phyloP scores from a whole-genome alignment of 2,888 invertebrate species.

The Mythimna impura region DNA sequence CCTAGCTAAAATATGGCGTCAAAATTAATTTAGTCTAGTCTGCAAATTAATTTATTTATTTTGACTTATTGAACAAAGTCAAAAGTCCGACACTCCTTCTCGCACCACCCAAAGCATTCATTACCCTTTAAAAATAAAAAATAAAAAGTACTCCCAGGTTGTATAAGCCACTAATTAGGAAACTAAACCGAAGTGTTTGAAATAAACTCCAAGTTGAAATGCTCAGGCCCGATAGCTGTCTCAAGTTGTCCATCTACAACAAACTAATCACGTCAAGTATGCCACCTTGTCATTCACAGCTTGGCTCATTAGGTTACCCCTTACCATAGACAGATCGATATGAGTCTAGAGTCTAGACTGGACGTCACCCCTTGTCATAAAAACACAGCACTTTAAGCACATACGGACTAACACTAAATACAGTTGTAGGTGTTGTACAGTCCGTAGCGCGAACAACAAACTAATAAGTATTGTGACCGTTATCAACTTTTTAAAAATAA shows the following conservation, averaged over 20 bases:
- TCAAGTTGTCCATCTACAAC: background rate
- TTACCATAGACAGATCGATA: slow-evolving; percentile 39
- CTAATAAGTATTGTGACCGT: background rate
- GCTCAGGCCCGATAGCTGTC: background rate
- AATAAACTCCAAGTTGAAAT: background rate
- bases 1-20: no score
- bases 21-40: no score
- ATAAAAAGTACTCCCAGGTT: no score
- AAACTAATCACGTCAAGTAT: background rate
- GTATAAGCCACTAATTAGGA: no score
- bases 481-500: background rate
- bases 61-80: no score
- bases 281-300: background rate
- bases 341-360: slow-evolving; percentile 42
- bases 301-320: slow-evolving; percentile 9
- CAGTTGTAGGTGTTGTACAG: background rate
- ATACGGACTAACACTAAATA: background rate
- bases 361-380: slow-evolving; percentile 28
- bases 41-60: background rate
- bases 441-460: background rate
- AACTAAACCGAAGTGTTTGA: background rate
- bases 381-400: background rate
- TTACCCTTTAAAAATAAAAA: no score
- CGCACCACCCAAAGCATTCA: no score
- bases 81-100: no score